These are phyloP conservation scores for Phalacrocorax pelagicus DNA, from an alignment of 2,113 vertebrate genomes.

Conservation along the genomic window DNA sequence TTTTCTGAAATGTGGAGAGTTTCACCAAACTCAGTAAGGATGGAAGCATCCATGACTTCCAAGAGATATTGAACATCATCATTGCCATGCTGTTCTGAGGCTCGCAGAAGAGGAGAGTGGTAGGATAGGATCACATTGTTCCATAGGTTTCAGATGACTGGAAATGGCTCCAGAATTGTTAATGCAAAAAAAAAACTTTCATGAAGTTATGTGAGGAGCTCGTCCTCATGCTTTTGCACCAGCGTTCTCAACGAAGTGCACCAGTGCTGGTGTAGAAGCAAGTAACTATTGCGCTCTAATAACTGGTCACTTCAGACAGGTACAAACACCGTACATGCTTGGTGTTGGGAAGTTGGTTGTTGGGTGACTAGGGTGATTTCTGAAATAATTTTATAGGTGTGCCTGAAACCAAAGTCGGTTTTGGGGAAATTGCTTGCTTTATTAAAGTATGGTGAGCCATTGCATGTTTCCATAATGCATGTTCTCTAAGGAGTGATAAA, in stretches of 20 bases:
- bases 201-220: neutral
- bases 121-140: neutral
- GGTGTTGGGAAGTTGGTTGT: neutral
- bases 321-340: neutral
- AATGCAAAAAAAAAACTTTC: neutral
- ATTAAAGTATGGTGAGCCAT: neutral
- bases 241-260: accelerated
- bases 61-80: neutral
- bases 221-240: neutral
- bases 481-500: neutral
- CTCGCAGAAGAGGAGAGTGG: neutral
- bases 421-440: neutral
- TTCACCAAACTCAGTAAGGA: neutral
- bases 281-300: neutral
- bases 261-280: neutral
- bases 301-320: neutral
- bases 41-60: neutral
- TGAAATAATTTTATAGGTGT: neutral
- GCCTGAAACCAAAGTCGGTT: neutral
- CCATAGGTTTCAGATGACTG: neutral
- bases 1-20: neutral
- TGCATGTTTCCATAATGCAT: neutral
- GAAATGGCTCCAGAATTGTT: neutral
- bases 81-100: neutral
- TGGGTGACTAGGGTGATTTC: neutral